Conservation (phyloP, 2,888 invertebrate genomes). For the Seladonia tumulorum region DNA sequence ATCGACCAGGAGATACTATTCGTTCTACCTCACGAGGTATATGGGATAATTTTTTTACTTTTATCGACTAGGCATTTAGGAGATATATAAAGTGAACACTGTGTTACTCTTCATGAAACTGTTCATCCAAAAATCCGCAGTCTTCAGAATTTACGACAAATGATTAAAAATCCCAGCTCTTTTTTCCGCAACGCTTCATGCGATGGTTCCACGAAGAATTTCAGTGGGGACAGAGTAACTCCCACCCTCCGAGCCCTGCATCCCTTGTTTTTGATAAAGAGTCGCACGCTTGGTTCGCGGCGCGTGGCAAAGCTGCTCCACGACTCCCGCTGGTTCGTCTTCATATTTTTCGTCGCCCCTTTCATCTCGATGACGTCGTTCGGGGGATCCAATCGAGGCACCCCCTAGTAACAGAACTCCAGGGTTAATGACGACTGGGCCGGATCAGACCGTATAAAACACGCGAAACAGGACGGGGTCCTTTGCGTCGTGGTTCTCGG, state of each 20-base stretch:
- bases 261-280: constrained; percentile 43
- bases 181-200: not conserved
- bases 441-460: constrained; percentile 49
- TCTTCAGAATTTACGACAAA: not conserved
- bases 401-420: constrained; percentile 50
- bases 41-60: too few relatives aligned
- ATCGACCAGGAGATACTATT: too few relatives aligned
- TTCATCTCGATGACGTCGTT: constrained; percentile 60
- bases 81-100: too few relatives aligned
- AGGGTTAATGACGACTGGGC: constrained; percentile 51
- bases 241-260: not conserved
- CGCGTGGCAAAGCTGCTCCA: constrained; percentile 25
- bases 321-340: constrained; percentile 24
- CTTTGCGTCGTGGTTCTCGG: constrained; percentile 31
- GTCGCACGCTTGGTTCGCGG: constrained; percentile 35
- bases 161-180: not conserved
- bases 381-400: constrained; percentile 53
- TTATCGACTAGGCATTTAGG: too few relatives aligned
- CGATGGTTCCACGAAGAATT: not conserved
- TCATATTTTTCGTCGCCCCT: constrained; percentile 45
- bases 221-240: not conserved
- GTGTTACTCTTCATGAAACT: not conserved
- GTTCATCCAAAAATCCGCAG: not conserved
- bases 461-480: constrained; percentile 30
- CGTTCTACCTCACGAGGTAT: too few relatives aligned